phyloP scores from a whole-genome alignment of 2,888 invertebrate genomes.

The Drosophila fulvimacula region DNA sequence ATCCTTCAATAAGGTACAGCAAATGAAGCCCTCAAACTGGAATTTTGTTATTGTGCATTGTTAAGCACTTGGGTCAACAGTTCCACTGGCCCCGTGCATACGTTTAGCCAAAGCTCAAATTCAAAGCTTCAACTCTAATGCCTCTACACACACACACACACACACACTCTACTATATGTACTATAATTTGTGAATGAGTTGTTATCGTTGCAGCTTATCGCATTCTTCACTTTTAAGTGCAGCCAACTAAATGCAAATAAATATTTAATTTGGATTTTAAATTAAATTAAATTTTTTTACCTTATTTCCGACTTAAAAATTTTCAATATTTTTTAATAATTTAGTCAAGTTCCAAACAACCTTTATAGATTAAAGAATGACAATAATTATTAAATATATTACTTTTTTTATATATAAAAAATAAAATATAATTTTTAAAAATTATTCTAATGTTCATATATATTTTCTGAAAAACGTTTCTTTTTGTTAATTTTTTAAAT shows the following conservation, averaged over 20 bases:
- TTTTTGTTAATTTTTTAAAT: background rate
- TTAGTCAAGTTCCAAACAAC: too few species aligned
- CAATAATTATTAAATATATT: too few species aligned
- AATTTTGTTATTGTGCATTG: constrained; percentile 21
- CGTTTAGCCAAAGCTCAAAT: constrained; percentile 20
- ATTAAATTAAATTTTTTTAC: too few species aligned
- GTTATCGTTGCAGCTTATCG: background rate
- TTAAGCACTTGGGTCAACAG: constrained; percentile 29
- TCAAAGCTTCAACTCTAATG: constrained; percentile 15
- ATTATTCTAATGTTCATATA: background rate
- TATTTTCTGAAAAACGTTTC: too few species aligned
- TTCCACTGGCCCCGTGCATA: constrained; percentile 19
- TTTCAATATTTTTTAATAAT: too few species aligned
- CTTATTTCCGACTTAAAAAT: too few species aligned
- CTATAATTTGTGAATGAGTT: background rate
- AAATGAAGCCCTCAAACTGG: constrained; percentile 30
- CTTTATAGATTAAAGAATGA: too few species aligned
- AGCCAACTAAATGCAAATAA: background rate
- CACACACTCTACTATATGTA: background rate
- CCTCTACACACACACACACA: background rate
- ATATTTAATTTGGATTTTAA: too few species aligned
- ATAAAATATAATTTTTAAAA: background rate
- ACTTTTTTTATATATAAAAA: background rate
- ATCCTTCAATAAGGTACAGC: background rate
- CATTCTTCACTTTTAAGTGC: constrained; percentile 2